Evolutionary conservation across 1,140 invertebrate species (phyloP).

Genomic region (Drosophila rufa): DNA sequence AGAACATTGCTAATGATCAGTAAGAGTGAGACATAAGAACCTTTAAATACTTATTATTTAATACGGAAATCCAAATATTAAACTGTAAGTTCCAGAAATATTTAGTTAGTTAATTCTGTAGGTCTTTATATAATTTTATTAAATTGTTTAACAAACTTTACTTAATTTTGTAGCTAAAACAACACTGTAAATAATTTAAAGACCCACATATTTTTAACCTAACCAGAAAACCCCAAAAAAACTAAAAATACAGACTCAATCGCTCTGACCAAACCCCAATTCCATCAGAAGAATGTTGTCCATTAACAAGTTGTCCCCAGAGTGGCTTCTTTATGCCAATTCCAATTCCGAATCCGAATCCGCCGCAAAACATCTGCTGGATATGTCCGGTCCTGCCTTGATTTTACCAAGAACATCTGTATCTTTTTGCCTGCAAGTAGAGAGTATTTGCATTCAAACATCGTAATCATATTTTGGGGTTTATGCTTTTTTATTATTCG

Average conservation of each 20-base stretch:
- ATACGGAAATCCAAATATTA: too few species aligned
- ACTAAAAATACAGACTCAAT: slow-evolving; percentile 10
- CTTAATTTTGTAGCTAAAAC: not conserved
- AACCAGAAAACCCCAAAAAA: slow-evolving; percentile 27
- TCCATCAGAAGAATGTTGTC: slow-evolving; percentile 73
- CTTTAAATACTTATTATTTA: too few species aligned
- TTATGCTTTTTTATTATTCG: slow-evolving; percentile 76
- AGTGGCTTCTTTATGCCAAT: slow-evolving; percentile 22
- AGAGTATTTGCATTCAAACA: slow-evolving; percentile 76
- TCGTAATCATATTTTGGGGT: slow-evolving; percentile 79
- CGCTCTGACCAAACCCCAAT: slow-evolving; percentile 6
- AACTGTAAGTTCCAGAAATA: too few species aligned
- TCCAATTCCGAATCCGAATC: not conserved
- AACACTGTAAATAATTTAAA: slow-evolving; percentile 44
- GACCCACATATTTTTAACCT: slow-evolving; percentile 52
- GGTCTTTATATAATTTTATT: too few species aligned
- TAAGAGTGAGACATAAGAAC: too few species aligned
- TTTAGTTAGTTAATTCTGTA: too few species aligned
- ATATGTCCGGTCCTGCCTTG: slow-evolving; percentile 18
- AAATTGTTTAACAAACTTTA: too few species aligned
- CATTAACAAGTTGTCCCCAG: slow-evolving; percentile 78
- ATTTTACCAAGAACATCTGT: slow-evolving; percentile 38
- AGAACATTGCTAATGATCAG: not conserved
- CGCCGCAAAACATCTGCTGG: slow-evolving; percentile 70
- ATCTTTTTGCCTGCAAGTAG: not conserved